Percentiles rank a stretch among this genome's conserved stretches.
Conservation (phyloP, 2,113 vertebrate genomes). For the Solenodon paradoxus region DNA sequence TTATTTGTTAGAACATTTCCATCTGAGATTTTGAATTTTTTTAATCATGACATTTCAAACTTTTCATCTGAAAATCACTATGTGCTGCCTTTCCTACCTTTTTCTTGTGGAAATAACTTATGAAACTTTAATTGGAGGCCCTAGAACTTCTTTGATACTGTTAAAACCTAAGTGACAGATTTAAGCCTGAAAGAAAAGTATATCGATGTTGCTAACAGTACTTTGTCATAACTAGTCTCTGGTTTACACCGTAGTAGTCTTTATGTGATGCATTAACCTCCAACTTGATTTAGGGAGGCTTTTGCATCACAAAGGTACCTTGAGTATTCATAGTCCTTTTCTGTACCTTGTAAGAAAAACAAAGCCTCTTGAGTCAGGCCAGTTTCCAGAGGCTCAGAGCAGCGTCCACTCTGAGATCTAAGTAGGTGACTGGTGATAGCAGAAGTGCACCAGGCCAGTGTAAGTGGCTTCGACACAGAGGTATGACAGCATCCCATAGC, state of each 20-base stretch:
- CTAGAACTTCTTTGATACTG: conserved; percentile 1
- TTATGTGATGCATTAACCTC: background rate
- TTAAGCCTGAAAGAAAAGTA: background rate
- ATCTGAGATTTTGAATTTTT: background rate
- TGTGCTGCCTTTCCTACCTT: background rate
- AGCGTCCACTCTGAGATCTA: background rate
- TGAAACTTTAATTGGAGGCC: background rate
- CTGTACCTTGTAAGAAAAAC: background rate
- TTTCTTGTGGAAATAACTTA: background rate
- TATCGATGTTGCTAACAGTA: background rate
- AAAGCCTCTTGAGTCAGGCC: background rate
- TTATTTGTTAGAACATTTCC: background rate
- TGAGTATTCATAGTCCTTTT: too few relatives aligned
- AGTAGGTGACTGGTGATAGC: background rate
- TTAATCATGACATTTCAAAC: background rate
- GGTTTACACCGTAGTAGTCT: background rate
- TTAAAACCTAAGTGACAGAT: background rate
- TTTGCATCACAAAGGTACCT: background rate
- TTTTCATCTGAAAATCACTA: background rate
- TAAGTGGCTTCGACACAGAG: background rate
- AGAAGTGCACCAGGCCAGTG: background rate
- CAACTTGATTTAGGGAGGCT: background rate
- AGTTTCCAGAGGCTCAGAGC: background rate
- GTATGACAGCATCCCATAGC: rapidly evolving
- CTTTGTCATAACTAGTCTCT: background rate